Conservation (phyloP, 2,113 vertebrate species). For the Petaurus breviceps region DNA sequence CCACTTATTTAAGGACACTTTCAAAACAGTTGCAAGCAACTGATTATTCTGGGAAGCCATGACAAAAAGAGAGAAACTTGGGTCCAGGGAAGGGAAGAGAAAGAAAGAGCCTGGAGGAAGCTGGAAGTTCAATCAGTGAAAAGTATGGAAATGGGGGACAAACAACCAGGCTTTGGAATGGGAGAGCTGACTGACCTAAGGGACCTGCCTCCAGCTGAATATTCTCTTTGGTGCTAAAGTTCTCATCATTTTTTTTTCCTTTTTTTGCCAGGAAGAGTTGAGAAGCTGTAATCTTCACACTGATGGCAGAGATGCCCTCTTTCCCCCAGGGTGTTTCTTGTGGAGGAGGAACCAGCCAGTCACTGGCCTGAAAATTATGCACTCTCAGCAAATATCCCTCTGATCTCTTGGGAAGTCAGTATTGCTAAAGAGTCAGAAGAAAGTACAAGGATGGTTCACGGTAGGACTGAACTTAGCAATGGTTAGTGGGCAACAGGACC, state of each 20-base stretch:
- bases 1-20: conserved; percentile 70
- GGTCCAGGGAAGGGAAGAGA: conserved; percentile 15
- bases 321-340: not conserved
- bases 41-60: conserved; percentile 74
- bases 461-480: not conserved
- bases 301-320: conserved; percentile 6
- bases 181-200: conserved; percentile 22
- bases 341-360: conserved; percentile 26
- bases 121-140: conserved; percentile 56
- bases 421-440: not conserved
- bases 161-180: not conserved
- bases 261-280: conserved; percentile 68
- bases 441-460: not conserved
- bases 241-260: conserved; percentile 18
- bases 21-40: conserved; percentile 60
- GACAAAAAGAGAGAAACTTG: conserved; percentile 67
- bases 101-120: not conserved
- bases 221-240: conserved; percentile 71
- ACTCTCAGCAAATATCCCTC: not conserved
- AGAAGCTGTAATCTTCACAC: conserved; percentile 67
- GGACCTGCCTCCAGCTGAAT: conserved; percentile 55
- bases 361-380: conserved; percentile 20
- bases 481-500: not conserved
- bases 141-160: conserved; percentile 73
- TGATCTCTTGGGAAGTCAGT: not conserved